These are phyloP conservation scores for Sarcoramphus papa DNA, from an alignment of 2,797 vertebrate species.

Conservation along the genomic window DNA sequence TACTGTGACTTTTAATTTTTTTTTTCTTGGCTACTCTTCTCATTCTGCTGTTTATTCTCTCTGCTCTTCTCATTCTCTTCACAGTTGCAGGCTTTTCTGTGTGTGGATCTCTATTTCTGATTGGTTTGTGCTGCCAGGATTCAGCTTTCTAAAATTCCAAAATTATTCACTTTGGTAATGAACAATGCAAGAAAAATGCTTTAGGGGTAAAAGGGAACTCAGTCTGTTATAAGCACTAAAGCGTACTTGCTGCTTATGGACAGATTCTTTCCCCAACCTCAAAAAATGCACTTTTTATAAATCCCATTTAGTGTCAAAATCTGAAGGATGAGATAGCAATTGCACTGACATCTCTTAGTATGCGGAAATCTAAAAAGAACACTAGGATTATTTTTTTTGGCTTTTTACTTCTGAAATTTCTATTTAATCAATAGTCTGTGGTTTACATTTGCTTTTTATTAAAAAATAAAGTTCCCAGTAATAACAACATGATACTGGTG, in stretches of 20 bases:
- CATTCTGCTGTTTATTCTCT: background rate
- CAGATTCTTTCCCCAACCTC: background rate
- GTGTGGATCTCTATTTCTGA: background rate
- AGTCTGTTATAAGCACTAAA: background rate
- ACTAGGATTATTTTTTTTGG: background rate
- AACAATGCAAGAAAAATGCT: constrained; percentile 15
- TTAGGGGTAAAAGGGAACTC: background rate
- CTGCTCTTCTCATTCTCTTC: background rate
- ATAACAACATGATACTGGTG: background rate
- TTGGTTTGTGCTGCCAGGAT: background rate
- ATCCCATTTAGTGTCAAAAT: background rate
- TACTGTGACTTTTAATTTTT: background rate
- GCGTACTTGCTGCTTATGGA: background rate
- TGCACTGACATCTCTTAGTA: background rate
- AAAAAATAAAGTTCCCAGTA: background rate
- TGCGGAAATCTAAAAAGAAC: background rate
- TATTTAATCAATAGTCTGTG: background rate
- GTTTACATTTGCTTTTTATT: constrained; percentile 7
- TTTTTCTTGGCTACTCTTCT: background rate
- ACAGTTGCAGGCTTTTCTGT: background rate
- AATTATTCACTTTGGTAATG: background rate
- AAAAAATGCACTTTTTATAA: background rate
- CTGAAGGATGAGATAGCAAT: background rate
- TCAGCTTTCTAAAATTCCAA: background rate
- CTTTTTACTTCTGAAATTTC: background rate